phyloP scores from a whole-genome alignment of 2,797 vertebrate genomes.

The Sus cebifrons region DNA sequence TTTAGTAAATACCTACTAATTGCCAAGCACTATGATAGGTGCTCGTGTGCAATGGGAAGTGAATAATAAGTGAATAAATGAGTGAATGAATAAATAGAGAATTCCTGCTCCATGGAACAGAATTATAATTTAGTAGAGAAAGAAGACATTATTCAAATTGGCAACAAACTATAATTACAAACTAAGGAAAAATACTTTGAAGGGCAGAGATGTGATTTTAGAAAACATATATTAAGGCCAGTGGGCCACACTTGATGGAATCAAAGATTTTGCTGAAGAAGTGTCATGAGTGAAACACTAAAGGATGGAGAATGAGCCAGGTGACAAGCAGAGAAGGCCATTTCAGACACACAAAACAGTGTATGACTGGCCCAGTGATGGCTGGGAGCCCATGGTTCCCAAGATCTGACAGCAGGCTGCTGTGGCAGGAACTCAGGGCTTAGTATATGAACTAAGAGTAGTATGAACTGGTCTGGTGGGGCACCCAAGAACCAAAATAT shows the following conservation, averaged over 20 bases:
- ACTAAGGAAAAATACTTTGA: neutral
- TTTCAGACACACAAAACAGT: neutral
- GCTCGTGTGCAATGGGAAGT: neutral
- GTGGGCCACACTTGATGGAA: neutral
- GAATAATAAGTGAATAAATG: neutral
- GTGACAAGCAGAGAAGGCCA: neutral
- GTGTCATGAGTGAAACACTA: neutral
- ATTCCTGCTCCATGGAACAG: neutral
- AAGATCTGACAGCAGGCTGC: neutral
- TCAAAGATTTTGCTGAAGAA: neutral
- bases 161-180: neutral
- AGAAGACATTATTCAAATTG: neutral
- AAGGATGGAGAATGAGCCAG: neutral
- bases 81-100: neutral
- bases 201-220: neutral
- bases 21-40: neutral
- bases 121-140: neutral
- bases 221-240: neutral
- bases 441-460: neutral
- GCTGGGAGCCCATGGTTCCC: neutral
- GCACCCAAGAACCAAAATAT: accelerated
- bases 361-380: neutral
- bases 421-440: neutral
- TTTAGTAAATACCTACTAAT: neutral
- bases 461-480: neutral